Evolutionary conservation across 2,888 invertebrate species (phyloP).

Genomic region (Chymomyza procnemis): DNA sequence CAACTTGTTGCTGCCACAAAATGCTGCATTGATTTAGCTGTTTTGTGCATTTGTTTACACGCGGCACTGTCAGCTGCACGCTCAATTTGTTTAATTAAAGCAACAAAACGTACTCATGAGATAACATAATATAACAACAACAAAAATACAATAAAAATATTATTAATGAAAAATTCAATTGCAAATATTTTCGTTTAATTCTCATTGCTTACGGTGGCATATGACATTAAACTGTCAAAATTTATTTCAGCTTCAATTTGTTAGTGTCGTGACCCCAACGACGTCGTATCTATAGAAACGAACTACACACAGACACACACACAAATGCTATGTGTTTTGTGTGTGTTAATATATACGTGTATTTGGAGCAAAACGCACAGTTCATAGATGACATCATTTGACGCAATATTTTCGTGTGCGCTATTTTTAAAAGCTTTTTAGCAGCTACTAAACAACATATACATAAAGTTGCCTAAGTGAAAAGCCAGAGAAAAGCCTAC

Average conservation of each 20-base stretch:
- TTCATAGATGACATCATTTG: conserved; percentile 63
- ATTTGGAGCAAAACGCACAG: conserved; percentile 47
- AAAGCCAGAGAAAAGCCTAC: not conserved
- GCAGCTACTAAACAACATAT: not conserved
- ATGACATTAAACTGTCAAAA: conserved; percentile 58
- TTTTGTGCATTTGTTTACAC: conserved; percentile 31
- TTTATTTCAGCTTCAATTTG: conserved; percentile 64
- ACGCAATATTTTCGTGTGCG: conserved; percentile 45
- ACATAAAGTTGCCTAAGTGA: not conserved
- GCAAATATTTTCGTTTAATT: conserved; percentile 32
- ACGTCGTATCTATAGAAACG: conserved; percentile 29
- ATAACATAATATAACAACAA: not conserved
- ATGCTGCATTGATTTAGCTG: not conserved
- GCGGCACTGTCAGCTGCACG: conserved; percentile 18
- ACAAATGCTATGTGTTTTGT: not conserved
- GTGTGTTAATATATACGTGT: conserved; percentile 13
- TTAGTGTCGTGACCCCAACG: conserved; percentile 60
- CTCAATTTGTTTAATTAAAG: conserved; percentile 10
- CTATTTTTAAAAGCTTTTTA: conserved; percentile 55
- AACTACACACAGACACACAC: conserved; percentile 1
- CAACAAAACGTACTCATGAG: conserved; percentile 10
- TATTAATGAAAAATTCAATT: conserved; percentile 8
- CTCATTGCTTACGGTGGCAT: conserved; percentile 31
- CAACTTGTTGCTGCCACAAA: conserved; percentile 44
- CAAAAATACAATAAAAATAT: conserved; percentile 14